Conservation (phyloP, 1,140 invertebrate genomes). For the Lucilia cuprina region DNA sequence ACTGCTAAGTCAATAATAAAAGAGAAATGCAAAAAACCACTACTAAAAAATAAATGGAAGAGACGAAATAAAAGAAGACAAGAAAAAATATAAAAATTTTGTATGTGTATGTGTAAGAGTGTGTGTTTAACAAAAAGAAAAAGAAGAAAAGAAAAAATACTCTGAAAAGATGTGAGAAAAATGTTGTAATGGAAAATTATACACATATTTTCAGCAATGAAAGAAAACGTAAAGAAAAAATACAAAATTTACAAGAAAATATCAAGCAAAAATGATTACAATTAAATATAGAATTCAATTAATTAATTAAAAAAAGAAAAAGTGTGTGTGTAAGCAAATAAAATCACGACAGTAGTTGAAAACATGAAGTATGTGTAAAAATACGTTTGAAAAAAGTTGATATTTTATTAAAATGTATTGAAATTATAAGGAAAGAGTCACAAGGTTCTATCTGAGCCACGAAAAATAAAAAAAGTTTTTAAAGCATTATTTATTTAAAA, state of each 20-base stretch:
- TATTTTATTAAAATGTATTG: neutral
- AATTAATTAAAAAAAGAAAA: neutral
- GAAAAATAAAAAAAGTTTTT: neutral
- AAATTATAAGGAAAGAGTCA: neutral
- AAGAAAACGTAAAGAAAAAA: neutral
- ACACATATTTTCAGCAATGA: slow-evolving; percentile 10
- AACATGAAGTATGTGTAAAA: neutral
- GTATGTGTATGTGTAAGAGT: neutral
- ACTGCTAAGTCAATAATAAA: slow-evolving; percentile 31
- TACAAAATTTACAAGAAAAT: neutral
- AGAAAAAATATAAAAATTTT: slow-evolving; percentile 11
- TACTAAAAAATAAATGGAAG: slow-evolving; percentile 31
- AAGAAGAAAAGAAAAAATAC: neutral
- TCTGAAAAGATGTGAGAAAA: neutral
- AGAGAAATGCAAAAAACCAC: slow-evolving; percentile 33
- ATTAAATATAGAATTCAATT: neutral
- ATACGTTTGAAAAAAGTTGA: neutral
- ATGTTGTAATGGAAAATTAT: slow-evolving; percentile 18
- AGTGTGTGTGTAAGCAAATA: neutral
- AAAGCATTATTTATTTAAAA: neutral
- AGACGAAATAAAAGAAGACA: slow-evolving; percentile 29
- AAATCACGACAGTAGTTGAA: neutral
- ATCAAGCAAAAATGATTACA: neutral
- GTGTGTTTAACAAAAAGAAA: slow-evolving; percentile 18
- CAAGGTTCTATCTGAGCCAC: neutral